Evolutionary conservation across 2,888 invertebrate genomes (phyloP).

Genomic region (Platycnemis pennipes): DNA sequence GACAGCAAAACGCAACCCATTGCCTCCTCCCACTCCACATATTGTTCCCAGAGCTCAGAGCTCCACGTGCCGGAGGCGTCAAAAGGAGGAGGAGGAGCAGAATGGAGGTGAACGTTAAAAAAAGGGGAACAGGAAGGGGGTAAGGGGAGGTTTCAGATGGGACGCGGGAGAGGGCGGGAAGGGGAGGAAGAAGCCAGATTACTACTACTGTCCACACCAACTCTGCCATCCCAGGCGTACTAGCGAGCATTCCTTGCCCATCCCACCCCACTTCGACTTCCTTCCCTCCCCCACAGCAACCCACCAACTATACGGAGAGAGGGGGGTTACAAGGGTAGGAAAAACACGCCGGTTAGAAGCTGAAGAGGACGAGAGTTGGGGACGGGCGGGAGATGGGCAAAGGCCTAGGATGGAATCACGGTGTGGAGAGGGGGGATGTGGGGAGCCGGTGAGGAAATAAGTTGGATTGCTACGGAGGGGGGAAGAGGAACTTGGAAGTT

Average conservation of each 20-base stretch:
- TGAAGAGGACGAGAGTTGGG: neutral
- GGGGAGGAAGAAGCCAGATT: slow-evolving; percentile 50
- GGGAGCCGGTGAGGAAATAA: neutral
- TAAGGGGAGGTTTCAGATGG: neutral
- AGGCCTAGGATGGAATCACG: neutral
- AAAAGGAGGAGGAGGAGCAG: slow-evolving; percentile 1
- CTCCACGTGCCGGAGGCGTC: slow-evolving; percentile 55
- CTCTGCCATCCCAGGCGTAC: slow-evolving; percentile 44
- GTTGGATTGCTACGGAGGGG: neutral
- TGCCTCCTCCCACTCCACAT: neutral
- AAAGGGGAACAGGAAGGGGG: neutral
- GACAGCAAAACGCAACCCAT: neutral
- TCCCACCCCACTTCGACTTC: neutral
- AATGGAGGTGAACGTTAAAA: neutral
- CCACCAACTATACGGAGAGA: neutral
- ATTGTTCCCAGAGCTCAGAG: slow-evolving; percentile 31
- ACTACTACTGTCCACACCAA: slow-evolving; percentile 38
- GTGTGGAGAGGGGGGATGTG: neutral
- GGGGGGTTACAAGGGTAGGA: neutral
- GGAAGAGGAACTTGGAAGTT: neutral
- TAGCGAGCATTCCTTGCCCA: neutral
- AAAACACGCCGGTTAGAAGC: neutral
- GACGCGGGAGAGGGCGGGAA: neutral
- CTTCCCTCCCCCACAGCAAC: neutral
- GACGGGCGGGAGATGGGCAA: neutral